A percentile compares a stretch with the other conserved stretches of the same genome.
phyloP scores from a whole-genome alignment of 64 coral and sea anemone species.

The Montipora cactus region DNA sequence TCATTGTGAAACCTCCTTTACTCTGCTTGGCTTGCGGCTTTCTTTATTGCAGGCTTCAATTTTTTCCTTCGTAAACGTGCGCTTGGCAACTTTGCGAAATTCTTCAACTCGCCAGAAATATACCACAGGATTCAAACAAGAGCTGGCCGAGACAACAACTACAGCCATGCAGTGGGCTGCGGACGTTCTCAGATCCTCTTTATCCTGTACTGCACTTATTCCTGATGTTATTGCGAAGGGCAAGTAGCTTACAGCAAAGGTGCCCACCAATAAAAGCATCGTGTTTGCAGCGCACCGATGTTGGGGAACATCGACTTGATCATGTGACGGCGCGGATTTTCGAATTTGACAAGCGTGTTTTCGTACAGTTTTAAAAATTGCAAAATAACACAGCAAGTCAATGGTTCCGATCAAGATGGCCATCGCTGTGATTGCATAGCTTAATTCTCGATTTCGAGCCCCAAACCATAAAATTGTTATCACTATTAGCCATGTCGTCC shows the following conservation, averaged over 20 bases:
- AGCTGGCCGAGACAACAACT: not conserved
- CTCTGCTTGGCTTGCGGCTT: not conserved
- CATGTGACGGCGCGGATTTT: no score
- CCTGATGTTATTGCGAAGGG: slow-evolving; percentile 1
- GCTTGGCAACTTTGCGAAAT: not conserved
- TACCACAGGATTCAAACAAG: not conserved
- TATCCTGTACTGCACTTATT: not conserved
- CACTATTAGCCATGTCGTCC: slow-evolving; percentile 17
- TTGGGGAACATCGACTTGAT: not conserved
- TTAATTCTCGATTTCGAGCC: not conserved
- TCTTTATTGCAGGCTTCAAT: not conserved
- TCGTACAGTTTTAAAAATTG: slow-evolving; percentile 8
- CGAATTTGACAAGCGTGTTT: not conserved
- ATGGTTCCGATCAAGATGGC: not conserved
- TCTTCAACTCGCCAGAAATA: slow-evolving; percentile 23
- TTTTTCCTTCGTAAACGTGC: not conserved
- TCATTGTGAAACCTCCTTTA: no score
- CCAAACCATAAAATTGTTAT: slow-evolving; percentile 17
- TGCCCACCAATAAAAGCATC: slow-evolving; percentile 1
- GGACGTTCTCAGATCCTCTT: slow-evolving; percentile 18
- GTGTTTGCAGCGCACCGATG: slow-evolving; percentile 7
- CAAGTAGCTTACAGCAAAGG: not conserved
- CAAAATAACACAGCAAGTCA: not conserved
- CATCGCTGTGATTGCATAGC: not conserved
- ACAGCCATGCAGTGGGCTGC: not conserved